These are phyloP conservation scores for Drosophila cardini DNA, from an alignment of 1,140 invertebrate species.

Conservation along the genomic window DNA sequence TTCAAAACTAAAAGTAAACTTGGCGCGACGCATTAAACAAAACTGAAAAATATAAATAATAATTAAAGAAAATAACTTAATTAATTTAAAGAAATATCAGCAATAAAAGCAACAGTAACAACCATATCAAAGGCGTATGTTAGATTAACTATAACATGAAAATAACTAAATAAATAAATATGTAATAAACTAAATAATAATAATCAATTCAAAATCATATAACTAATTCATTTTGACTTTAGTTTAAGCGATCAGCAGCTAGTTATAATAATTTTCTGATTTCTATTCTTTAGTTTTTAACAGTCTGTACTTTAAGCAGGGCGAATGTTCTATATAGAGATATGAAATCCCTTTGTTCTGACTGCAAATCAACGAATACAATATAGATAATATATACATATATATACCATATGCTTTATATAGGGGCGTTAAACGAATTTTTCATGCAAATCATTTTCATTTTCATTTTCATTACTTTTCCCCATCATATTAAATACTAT, in stretches of 20 bases:
- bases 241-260: constrained; percentile 33
- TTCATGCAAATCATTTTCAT: constrained; percentile 27
- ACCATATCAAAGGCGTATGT: constrained; percentile 84
- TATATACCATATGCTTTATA: constrained; percentile 45
- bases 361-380: constrained; percentile 76
- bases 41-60: constrained; percentile 40
- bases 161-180: constrained; percentile 38
- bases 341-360: constrained; percentile 38
- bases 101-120: constrained; percentile 83
- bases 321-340: constrained; percentile 47
- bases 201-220: constrained; percentile 4
- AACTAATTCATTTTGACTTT: constrained; percentile 54
- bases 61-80: constrained; percentile 31
- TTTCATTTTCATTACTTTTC: constrained; percentile 42
- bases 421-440: constrained; percentile 56
- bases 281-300: constrained; percentile 32
- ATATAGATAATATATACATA: constrained; percentile 38
- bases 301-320: constrained; percentile 40
- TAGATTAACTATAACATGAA: constrained; percentile 72
- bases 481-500: constrained; percentile 52
- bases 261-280: constrained; percentile 14
- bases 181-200: constrained; percentile 28
- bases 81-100: constrained; percentile 72
- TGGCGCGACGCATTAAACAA: constrained; percentile 65
- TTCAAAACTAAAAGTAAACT: constrained; percentile 76